These are phyloP conservation scores for Ctenoplectra terminalis DNA, from an alignment of 1,140 invertebrate species.

Conservation along the genomic window DNA sequence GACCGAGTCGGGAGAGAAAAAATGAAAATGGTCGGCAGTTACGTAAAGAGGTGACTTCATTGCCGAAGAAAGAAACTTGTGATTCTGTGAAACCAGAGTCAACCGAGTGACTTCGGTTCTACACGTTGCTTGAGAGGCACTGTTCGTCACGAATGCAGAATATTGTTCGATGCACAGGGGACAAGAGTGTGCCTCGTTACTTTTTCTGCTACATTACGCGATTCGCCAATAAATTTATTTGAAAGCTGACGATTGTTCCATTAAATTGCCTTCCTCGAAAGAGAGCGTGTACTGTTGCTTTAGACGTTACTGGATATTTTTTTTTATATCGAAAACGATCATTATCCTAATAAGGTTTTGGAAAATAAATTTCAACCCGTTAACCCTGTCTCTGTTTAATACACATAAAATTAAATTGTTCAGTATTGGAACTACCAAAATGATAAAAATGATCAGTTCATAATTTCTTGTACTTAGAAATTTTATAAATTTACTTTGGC, in stretches of 20 bases:
- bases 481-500: no score
- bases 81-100: no score
- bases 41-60: background rate
- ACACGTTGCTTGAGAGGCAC: background rate
- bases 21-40: background rate
- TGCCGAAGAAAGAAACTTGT: background rate
- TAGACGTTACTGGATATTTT: no score
- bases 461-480: no score
- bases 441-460: no score
- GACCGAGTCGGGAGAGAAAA: background rate
- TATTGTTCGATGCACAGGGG: background rate
- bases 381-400: no score
- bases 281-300: no score
- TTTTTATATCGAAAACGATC: no score
- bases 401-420: no score
- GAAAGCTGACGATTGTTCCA: conserved; percentile 11
- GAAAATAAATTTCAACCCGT: background rate
- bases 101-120: background rate
- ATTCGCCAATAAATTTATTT: conserved; percentile 9
- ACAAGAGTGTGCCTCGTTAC: conserved; percentile 5
- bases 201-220: conserved; percentile 21
- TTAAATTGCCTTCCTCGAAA: background rate
- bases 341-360: background rate
- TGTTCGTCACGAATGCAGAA: conserved; percentile 13
- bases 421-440: no score